A percentile compares a stretch with the other conserved stretches of the same genome.
Conservation (phyloP, 2,888 invertebrate genomes). For the Seira musarum region DNA sequence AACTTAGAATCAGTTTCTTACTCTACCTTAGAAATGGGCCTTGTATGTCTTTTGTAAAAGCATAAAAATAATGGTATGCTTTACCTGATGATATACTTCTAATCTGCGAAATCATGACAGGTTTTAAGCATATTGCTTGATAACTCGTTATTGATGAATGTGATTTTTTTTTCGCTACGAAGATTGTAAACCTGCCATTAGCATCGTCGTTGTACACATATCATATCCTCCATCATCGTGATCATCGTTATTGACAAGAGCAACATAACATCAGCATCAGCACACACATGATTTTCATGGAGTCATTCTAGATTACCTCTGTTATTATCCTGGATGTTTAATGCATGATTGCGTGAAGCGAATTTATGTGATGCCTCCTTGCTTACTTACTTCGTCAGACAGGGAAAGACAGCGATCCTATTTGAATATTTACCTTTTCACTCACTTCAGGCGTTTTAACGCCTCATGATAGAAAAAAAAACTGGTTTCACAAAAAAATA, state of each 20-base stretch:
- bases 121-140: constrained; percentile 60
- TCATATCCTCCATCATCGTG: not conserved
- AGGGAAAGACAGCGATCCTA: constrained; percentile 25
- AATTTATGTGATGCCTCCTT: constrained; percentile 18
- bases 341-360: constrained; percentile 43
- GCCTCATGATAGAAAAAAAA: constrained; percentile 45
- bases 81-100: constrained; percentile 57
- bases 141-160: constrained; percentile 56
- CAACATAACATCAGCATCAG: constrained; percentile 14
- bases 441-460: constrained; percentile 38
- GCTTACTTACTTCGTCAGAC: constrained; percentile 47
- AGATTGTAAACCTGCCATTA: constrained; percentile 36
- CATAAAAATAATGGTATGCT: constrained; percentile 52
- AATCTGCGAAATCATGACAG: constrained; percentile 63
- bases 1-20: too few species aligned
- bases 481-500: constrained; percentile 49
- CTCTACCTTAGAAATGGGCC: too few species aligned
- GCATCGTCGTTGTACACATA: constrained; percentile 28
- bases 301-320: constrained; percentile 15
- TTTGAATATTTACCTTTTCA: constrained; percentile 52
- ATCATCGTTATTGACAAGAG: constrained; percentile 19
- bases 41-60: too few species aligned
- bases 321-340: constrained; percentile 47
- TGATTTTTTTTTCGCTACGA: constrained; percentile 34
- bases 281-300: constrained; percentile 23